These are phyloP conservation scores for Chelonus formosanus DNA, from an alignment of 2,888 invertebrate genomes.

Conservation along the genomic window DNA sequence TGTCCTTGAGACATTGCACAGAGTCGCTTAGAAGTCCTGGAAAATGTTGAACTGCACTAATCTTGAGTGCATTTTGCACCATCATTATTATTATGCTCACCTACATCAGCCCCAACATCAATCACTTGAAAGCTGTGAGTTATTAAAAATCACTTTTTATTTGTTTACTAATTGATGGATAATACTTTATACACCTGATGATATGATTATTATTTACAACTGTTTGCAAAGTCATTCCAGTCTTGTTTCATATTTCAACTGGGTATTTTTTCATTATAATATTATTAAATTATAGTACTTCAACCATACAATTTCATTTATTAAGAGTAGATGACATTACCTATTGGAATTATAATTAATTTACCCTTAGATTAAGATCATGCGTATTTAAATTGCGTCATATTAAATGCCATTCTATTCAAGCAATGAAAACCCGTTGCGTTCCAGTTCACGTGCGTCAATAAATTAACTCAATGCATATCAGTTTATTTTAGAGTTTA, in stretches of 20 bases:
- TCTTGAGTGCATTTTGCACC: slow-evolving; percentile 80
- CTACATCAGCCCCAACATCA: slow-evolving; percentile 75
- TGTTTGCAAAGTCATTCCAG: too few species aligned
- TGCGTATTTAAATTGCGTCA: slow-evolving; percentile 34
- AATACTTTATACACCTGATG: too few species aligned
- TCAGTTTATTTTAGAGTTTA: too few species aligned
- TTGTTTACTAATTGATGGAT: background rate
- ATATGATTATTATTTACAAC: too few species aligned
- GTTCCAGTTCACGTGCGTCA: slow-evolving; percentile 36
- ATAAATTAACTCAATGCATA: background rate
- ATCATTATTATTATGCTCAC: slow-evolving; percentile 79
- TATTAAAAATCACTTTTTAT: background rate
- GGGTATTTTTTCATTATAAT: too few species aligned
- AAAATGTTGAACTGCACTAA: slow-evolving; percentile 80
- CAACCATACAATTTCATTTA: too few species aligned
- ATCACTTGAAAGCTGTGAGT: slow-evolving; percentile 71
- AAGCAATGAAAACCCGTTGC: slow-evolving; percentile 36
- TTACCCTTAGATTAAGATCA: slow-evolving; percentile 3
- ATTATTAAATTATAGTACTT: too few species aligned
- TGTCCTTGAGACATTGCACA: slow-evolving; percentile 10
- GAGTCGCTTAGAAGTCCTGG: slow-evolving; percentile 15
- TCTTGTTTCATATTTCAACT: too few species aligned
- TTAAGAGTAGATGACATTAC: too few species aligned
- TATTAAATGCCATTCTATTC: slow-evolving; percentile 34
- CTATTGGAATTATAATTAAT: background rate